Conservation (phyloP, 2,797 vertebrate genomes). For the Gallinago nigripennis region DNA sequence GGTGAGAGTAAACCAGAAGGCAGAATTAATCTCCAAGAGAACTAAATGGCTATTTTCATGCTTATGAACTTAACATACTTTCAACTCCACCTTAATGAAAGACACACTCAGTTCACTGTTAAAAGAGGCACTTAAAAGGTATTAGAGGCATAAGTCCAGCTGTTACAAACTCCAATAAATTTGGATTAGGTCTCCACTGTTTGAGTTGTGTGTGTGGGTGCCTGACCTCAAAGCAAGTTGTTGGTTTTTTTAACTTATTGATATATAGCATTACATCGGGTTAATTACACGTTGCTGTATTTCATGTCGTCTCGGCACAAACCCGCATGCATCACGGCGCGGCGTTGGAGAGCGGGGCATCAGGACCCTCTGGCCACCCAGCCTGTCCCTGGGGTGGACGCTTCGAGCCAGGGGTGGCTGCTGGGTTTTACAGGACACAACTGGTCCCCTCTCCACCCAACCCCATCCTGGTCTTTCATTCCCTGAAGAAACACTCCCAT, state of each 20-base stretch:
- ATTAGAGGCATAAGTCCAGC: slow-evolving; percentile 73
- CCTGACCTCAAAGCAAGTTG: slow-evolving; percentile 71
- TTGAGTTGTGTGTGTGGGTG: slow-evolving; percentile 68
- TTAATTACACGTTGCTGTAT: slow-evolving; percentile 61
- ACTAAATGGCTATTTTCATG: slow-evolving; percentile 69
- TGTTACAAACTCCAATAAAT: slow-evolving; percentile 73
- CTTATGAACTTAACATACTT: slow-evolving; percentile 68
- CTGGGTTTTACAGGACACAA: neutral
- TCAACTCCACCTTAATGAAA: slow-evolving; percentile 65
- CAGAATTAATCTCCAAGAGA: slow-evolving; percentile 62
- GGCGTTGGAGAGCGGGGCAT: neutral
- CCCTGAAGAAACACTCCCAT: neutral
- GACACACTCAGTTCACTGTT: slow-evolving; percentile 59
- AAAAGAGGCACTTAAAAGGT: slow-evolving; percentile 74
- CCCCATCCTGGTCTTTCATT: neutral
- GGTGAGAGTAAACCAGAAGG: slow-evolving; percentile 38
- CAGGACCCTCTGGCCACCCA: neutral
- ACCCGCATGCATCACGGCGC: neutral
- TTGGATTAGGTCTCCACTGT: slow-evolving; percentile 73
- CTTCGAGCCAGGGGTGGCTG: neutral
- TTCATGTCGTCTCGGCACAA: slow-evolving; percentile 36
- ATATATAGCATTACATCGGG: slow-evolving; percentile 73
- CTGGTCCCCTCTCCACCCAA: neutral
- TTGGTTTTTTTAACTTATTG: slow-evolving; percentile 63
- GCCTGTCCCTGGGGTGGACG: neutral